Evolutionary conservation across 1,140 invertebrate genomes (phyloP), one percentile per base, ranked within the genome.

Genomic region (Arion vulgaris): DNA sequence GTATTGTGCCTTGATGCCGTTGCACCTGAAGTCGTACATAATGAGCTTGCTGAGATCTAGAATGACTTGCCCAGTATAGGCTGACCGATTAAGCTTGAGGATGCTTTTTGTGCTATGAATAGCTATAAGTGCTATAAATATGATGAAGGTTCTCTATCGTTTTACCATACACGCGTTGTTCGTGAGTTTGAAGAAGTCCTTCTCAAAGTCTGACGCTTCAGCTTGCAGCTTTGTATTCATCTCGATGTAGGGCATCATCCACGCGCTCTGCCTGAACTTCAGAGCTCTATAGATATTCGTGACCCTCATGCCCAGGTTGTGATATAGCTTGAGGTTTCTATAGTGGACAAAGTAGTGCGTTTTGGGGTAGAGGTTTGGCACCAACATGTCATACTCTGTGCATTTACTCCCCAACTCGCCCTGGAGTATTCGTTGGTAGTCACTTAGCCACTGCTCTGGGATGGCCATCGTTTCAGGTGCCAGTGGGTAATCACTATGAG

Each of bases 121-220:
- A 73, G 11, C 82, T 81, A 74, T 57, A 9, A 88, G 81, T 19
- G 84, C 71, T 36, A 85, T 87, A 84, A 87, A 83, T 82, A 93
- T 91, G 62, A 91, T 88, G 13, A 85, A 73, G 57, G 23, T 57
- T 57, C 19, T 49, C 74, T 83, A 32, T 80, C 78, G 39, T 83
- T 38, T 34, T 79, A 72, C 45, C 93, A 86, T 93, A 94, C 19
- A 92, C 84, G 86, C 66, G 85, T 93, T 93, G 80, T 91, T 93
- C 84, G 92, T 88, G 9, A 92, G 76, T 88, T 93, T 57, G 82
- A 84, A 93, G 76, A 92, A 89, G 80, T 93, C 89, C 86, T 93
- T 91, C 85, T 91, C 89, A 86, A 93, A 93, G 36, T 88, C 88
- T 81, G 87, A 91, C 53, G 53, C 53, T n/a, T 57, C 15, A 45